These are phyloP conservation scores for Philhelius pedissequus DNA, from an alignment of 2,888 invertebrate genomes.

Conservation along the genomic window DNA sequence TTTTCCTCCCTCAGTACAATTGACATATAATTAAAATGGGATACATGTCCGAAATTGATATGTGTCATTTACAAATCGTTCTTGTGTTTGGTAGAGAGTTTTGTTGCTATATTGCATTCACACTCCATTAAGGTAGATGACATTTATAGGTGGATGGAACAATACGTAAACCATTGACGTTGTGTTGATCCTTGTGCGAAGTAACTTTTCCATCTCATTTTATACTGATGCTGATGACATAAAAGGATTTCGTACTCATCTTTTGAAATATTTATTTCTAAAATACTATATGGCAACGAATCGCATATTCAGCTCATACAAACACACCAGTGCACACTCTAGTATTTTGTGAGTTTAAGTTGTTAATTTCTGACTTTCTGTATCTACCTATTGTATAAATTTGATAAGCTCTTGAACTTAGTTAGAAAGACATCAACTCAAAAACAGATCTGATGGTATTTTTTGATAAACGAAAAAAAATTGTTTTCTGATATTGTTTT, in stretches of 20 bases:
- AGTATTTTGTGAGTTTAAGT: not conserved
- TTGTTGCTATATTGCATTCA: not conserved
- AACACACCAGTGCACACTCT: not conserved
- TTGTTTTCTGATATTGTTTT: too few species aligned
- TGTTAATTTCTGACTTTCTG: not conserved
- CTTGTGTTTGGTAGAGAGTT: not conserved
- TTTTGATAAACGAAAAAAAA: too few species aligned
- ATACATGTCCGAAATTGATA: constrained; percentile 39
- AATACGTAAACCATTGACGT: constrained; percentile 2
- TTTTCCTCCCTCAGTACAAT: constrained; percentile 16
- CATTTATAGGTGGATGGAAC: constrained; percentile 22
- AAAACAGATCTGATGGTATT: not conserved
- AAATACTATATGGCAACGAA: not conserved
- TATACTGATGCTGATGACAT: not conserved
- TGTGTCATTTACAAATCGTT: constrained; percentile 38
- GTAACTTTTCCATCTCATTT: not conserved
- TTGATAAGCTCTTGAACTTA: not conserved
- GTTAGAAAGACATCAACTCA: not conserved
- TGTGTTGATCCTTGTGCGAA: constrained; percentile 1
- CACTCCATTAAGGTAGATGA: constrained; percentile 25
- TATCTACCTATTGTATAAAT: not conserved
- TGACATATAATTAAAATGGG: constrained; percentile 30
- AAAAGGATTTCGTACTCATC: not conserved
- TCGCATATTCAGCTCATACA: not conserved
- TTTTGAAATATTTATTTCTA: not conserved